A percentile compares a stretch with the other conserved stretches of the same genome.
Evolutionary conservation across 2,888 invertebrate species (phyloP).

Genomic region (Patella pellucida): DNA sequence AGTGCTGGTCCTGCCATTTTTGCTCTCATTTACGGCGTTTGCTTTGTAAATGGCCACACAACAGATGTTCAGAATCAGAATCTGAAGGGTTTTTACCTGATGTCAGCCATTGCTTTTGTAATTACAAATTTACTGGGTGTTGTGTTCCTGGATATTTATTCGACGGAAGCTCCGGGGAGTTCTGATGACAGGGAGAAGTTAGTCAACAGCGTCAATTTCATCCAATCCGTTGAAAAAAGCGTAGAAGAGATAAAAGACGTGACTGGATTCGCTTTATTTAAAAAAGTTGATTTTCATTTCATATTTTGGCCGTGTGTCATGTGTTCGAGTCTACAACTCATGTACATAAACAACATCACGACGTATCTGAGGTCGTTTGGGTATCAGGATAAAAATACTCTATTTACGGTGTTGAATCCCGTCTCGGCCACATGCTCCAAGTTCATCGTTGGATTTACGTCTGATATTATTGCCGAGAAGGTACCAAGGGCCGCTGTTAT

Average conservation of each 20-base stretch:
- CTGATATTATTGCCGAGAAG: constrained; percentile 47
- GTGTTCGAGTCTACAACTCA: constrained; percentile 54
- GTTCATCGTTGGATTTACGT: constrained; percentile 49
- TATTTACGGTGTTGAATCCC: constrained; percentile 51
- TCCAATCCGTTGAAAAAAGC: background rate
- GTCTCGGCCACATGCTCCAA: constrained; percentile 50
- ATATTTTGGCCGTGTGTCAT: constrained; percentile 53
- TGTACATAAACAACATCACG: constrained; percentile 53
- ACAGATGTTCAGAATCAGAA: constrained; percentile 22
- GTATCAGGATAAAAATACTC: constrained; percentile 47
- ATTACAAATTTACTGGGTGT: constrained; percentile 25
- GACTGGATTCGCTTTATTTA: constrained; percentile 45
- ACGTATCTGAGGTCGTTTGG: constrained; percentile 54
- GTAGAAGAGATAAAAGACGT: constrained; percentile 31
- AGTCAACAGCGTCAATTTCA: background rate
- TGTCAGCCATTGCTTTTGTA: constrained; percentile 21
- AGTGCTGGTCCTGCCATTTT: constrained; percentile 27
- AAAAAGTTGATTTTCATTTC: constrained; percentile 51
- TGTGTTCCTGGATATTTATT: constrained; percentile 19
- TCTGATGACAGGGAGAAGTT: background rate
- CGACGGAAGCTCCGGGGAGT: background rate
- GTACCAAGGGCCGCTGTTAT: constrained; percentile 50
- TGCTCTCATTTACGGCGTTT: constrained; percentile 26
- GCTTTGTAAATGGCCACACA: constrained; percentile 18
- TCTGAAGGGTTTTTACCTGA: constrained; percentile 27